A percentile compares a stretch with the other conserved stretches of the same genome.
Conservation (phyloP, 2,888 invertebrate genomes). For the Sinelater perroti region DNA sequence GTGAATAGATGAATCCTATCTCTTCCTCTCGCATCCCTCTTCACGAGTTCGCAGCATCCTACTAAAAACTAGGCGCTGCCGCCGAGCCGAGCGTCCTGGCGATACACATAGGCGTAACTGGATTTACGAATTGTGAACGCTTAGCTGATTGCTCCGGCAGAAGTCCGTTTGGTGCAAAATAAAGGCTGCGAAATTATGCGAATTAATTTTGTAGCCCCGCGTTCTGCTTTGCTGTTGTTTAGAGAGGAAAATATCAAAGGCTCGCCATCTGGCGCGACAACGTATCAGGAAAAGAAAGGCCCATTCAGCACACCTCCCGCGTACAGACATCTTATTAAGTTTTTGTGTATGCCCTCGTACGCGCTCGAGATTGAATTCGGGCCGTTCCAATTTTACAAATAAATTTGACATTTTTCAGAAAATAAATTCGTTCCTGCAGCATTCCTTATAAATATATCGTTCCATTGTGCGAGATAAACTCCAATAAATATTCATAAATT, state of each 20-base stretch:
- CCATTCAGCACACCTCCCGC: conserved; percentile 18
- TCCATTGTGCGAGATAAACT: conserved; percentile 38
- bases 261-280: conserved; percentile 1
- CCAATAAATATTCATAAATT: conserved; percentile 42
- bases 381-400: conserved; percentile 36
- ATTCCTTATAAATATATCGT: conserved; percentile 38
- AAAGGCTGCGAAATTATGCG: no score
- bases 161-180: no score
- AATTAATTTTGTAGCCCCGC: no score
- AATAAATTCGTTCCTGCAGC: conserved; percentile 37
- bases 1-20: conserved; percentile 39
- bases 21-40: conserved; percentile 36
- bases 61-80: conserved; percentile 33
- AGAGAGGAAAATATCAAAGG: conserved; percentile 1
- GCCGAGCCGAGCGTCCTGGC: conserved; percentile 24
- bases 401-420: conserved; percentile 38
- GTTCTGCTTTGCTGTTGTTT: no score
- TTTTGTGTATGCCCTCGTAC: conserved; percentile 28
- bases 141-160: conserved; percentile 2
- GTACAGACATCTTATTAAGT: conserved; percentile 33
- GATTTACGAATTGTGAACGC: conserved; percentile 11
- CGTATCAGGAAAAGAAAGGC: conserved; percentile 3
- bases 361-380: conserved; percentile 28
- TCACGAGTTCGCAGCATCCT: conserved; percentile 29
- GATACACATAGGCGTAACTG: conserved; percentile 8